These are phyloP conservation scores for Heliocidaris erythrogramma DNA, from an alignment of 35 echinoderm and acorn worm genomes.

Conservation along the genomic window DNA sequence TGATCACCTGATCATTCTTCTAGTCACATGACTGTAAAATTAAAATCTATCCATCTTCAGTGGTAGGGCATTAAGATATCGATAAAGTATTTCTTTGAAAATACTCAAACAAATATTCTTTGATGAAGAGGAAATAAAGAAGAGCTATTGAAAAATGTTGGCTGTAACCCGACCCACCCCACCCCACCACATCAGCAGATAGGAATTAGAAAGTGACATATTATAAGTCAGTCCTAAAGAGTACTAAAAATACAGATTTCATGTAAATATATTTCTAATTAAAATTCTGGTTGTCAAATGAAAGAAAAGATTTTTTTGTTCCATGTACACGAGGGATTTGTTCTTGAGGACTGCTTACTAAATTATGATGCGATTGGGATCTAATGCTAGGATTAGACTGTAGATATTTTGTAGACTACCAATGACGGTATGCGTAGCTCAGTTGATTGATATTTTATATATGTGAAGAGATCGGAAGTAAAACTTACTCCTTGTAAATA, in stretches of 20 bases:
- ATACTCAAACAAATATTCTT: no score
- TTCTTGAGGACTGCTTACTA: not conserved
- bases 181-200: not conserved
- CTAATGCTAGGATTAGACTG: not conserved
- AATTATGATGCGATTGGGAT: not conserved
- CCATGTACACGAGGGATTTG: no score
- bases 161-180: not conserved
- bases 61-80: not conserved
- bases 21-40: not conserved
- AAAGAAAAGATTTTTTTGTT: not conserved
- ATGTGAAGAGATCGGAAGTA: not conserved
- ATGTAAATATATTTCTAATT: not conserved
- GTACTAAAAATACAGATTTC: not conserved
- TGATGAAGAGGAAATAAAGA: not conserved
- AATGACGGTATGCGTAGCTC: not conserved
- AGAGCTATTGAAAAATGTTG: not conserved
- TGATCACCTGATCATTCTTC: not conserved
- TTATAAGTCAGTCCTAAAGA: not conserved
- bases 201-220: not conserved
- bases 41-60: no score
- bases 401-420: constrained; percentile 16
- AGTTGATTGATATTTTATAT: constrained; percentile 14
- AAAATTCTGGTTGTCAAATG: not conserved
- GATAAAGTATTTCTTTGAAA: not conserved
- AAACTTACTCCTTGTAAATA: constrained; percentile 1